Percentiles rank a stretch among this genome's conserved stretches.
Conservation (phyloP, 2,888 invertebrate genomes). For the Magallana nippona region DNA sequence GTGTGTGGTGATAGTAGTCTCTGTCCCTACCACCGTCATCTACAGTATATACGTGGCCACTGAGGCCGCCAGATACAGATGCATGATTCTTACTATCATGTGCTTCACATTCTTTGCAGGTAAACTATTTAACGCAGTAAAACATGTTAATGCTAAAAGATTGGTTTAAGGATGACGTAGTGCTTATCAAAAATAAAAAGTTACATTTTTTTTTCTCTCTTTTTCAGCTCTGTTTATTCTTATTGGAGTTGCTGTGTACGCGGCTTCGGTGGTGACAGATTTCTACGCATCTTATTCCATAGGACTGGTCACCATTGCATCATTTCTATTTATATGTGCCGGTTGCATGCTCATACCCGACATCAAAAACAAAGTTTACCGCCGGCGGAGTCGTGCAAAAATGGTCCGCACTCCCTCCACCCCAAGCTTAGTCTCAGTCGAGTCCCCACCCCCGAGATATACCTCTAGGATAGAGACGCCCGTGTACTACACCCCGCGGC, state of each 20-base stretch:
- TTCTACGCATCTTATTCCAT: neutral
- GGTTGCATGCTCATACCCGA: conserved; percentile 5
- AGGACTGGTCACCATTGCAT: neutral
- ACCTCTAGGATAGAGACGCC: neutral
- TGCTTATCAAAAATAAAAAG: neutral
- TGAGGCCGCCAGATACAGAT: neutral
- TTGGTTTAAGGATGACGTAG: neutral
- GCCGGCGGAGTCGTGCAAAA: neutral
- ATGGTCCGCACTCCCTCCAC: conserved; percentile 13
- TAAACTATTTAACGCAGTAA: neutral
- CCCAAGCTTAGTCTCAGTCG: neutral
- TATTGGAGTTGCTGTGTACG: neutral
- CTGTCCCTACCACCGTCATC: neutral
- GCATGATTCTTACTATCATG: neutral
- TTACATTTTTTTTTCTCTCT: neutral
- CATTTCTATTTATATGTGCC: neutral
- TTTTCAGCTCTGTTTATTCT: conserved; percentile 11
- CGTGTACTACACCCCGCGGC: neutral
- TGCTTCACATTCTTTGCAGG: neutral
- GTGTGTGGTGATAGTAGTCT: neutral
- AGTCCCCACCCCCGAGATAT: neutral
- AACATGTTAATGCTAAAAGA: too few species aligned
- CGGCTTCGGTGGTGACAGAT: neutral
- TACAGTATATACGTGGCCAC: conserved; percentile 14
- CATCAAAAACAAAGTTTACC: conserved; percentile 22